Base-by-base conservation (phyloP, 2,113 vertebrate genomes). In the Bolborhynchus lineola region DNA sequence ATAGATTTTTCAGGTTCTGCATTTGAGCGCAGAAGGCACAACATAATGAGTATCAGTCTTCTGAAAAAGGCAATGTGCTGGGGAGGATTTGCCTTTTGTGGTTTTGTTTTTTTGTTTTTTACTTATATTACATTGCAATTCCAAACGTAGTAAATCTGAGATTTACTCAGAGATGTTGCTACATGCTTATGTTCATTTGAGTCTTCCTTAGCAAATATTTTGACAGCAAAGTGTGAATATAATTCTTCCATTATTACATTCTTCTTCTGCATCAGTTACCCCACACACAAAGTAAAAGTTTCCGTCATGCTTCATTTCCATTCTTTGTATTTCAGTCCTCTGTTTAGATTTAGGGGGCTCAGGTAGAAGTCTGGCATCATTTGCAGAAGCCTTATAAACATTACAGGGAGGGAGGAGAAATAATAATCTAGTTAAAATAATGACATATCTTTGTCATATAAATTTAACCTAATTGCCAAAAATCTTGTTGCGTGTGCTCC, bases 111-210 rank as follows among this genome's bases (percentile, higher is more conserved):
- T 35, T 64, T 50, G 9, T 6, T 79, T 75, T 87, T 82, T 80
- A 29, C 29, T 65, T 65, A 11, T 21, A 33, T 57, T 93, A 35
- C 19, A 13, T 9, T 82, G 46, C 19, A 26, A 9, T 77, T 83
- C 37, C 25, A 84, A 86, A 62, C 1, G 2, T 23, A 17, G 15
- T 2, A 2, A 35, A n/a, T n/a, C n/a, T n/a, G n/a, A n/a, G n/a
- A n/a, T n/a, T n/a, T n/a, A n/a, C 95, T 88, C 84, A 59, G 85
- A 59, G 70, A n/a, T 16, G 23, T 41, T 85, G 44, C 69, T 92
- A 7, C 42, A 65, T 69, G 68, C 35, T 85, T 68, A 23, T 26
- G 50, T n/a, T 81, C 72, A 25, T 78, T 37, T 71, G 2, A 39
- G 53, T 37, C 35, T 42, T 91, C 60, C 60, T 94, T 26, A 75